phyloP scores from a whole-genome alignment of 1,140 invertebrate species.

The Macrotrachela quadricornifera region DNA sequence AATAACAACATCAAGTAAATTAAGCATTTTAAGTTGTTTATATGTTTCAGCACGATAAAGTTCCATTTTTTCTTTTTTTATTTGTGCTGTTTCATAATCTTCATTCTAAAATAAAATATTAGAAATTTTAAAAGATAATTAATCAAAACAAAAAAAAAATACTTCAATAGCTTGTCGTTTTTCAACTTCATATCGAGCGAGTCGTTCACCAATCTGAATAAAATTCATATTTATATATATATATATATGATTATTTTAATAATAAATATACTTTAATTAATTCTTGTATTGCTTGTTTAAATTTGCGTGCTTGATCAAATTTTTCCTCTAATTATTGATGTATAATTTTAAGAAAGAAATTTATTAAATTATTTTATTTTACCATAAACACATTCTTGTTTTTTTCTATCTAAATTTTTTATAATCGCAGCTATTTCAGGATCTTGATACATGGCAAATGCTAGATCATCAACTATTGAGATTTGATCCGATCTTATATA shows the following conservation, averaged over 20 bases:
- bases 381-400: conserved; percentile 51
- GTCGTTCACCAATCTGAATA: conserved; percentile 52
- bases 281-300: conserved; percentile 60
- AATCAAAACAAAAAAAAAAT: too few relatives aligned
- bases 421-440: conserved; percentile 68
- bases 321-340: conserved; percentile 44
- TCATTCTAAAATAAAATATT: conserved; percentile 34
- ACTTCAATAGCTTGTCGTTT: conserved; percentile 63
- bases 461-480: conserved; percentile 73
- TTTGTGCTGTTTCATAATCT: conserved; percentile 64
- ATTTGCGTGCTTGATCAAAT: conserved; percentile 69
- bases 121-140: too few relatives aligned
- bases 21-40: conserved; percentile 43
- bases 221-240: too few relatives aligned
- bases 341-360: conserved; percentile 4
- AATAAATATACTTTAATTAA: conserved; percentile 20
- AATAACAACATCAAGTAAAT: conserved; percentile 55
- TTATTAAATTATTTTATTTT: conserved; percentile 10
- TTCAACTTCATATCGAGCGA: conserved; percentile 68
- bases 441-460: conserved; percentile 89
- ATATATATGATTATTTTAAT: too few relatives aligned
- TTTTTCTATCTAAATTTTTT: conserved; percentile 60
- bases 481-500: conserved; percentile 37
- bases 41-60: conserved; percentile 49
- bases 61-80: conserved; percentile 69